A percentile compares a stretch with the other conserved stretches of the same genome.
Conservation (phyloP, 2,113 vertebrate genomes). For the Terrapene triunguis region DNA sequence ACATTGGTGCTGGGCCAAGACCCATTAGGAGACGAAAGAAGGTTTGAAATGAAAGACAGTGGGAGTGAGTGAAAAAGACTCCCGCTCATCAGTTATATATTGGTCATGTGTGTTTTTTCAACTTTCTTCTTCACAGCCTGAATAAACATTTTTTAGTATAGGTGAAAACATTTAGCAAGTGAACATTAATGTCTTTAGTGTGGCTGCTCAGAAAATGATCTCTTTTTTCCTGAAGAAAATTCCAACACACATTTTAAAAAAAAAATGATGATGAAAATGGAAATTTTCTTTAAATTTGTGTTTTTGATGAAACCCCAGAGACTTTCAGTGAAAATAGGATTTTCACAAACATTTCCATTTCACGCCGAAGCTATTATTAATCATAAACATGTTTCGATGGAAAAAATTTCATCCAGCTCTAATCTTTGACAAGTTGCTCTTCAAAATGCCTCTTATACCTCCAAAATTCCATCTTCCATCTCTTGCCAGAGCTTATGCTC, state of each 20-base stretch:
- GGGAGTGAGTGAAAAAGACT: accelerated
- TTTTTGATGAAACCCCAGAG: background rate
- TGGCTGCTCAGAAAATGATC: background rate
- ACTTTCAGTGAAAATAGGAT: background rate
- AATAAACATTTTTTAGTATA: background rate
- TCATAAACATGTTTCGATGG: background rate
- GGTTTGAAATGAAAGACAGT: background rate
- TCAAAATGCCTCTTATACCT: background rate
- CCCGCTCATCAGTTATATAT: background rate
- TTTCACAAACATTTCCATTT: background rate
- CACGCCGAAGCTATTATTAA: background rate
- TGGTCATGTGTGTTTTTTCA: background rate
- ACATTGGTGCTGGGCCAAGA: background rate
- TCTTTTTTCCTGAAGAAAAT: background rate
- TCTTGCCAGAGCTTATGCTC: background rate
- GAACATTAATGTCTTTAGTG: background rate
- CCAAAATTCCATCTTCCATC: background rate
- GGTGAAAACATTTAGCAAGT: background rate
- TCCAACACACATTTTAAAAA: background rate
- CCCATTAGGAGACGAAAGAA: background rate
- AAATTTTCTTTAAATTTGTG: background rate
- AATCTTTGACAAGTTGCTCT: background rate
- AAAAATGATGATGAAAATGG: background rate
- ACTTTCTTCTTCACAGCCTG: background rate
- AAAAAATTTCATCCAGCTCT: background rate